phyloP scores from a whole-genome alignment of 2,797 vertebrate genomes.

The Carcharodon carcharias region DNA sequence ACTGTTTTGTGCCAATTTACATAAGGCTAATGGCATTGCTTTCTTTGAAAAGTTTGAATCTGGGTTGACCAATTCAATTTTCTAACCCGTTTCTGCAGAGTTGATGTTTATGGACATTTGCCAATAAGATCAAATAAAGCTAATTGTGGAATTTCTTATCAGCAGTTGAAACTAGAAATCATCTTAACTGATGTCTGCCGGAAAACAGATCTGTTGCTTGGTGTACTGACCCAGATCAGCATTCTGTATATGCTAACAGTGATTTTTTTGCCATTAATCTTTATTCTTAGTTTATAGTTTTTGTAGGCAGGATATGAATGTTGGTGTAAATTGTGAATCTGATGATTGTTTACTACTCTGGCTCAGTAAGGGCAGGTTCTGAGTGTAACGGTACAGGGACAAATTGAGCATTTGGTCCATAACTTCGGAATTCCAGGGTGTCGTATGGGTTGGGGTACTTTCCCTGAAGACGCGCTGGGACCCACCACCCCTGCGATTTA shows the following conservation, averaged over 20 bases:
- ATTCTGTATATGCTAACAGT: neutral
- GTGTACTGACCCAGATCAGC: neutral
- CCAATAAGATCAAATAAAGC: neutral
- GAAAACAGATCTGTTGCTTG: neutral
- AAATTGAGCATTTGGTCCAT: neutral
- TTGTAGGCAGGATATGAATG: neutral
- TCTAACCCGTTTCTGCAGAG: neutral
- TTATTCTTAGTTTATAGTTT: neutral
- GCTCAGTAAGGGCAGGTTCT: neutral
- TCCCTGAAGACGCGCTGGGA: no score
- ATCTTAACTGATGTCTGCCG: neutral
- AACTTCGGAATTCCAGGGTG: no score
- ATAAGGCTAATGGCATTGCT: neutral
- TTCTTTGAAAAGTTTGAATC: neutral
- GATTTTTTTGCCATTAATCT: neutral
- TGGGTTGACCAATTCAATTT: neutral
- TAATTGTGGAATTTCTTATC: constrained; percentile 16
- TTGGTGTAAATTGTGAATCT: neutral
- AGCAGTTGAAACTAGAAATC: neutral
- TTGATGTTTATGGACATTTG: constrained; percentile 3
- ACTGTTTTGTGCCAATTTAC: neutral
- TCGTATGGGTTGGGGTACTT: no score
- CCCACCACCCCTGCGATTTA: no score
- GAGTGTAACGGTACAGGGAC: neutral
- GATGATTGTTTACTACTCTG: neutral